Percentiles rank a stretch among this genome's conserved stretches.
Conservation (phyloP, 2,113 vertebrate species). For the Origma solitaria region DNA sequence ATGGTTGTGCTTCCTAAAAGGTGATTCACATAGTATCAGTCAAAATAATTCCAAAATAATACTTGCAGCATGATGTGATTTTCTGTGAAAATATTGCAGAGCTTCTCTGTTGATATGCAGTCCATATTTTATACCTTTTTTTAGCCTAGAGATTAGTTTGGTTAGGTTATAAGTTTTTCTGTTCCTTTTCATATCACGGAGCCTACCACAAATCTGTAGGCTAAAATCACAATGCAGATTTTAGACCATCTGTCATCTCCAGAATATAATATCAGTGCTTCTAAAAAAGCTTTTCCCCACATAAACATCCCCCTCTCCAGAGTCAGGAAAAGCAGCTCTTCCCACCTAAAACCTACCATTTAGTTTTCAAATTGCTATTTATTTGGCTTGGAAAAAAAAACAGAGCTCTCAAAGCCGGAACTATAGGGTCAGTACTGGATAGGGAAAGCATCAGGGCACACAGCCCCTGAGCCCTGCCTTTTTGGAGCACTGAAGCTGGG, state of each 20-base stretch:
- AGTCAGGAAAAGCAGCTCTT: background rate
- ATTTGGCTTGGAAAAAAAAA: background rate
- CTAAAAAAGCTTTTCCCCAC: conserved; percentile 16
- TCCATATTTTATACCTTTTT: background rate
- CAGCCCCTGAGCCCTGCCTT: background rate
- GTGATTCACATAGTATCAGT: background rate
- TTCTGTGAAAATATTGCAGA: background rate
- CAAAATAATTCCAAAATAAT: background rate
- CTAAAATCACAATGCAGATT: conserved; percentile 6
- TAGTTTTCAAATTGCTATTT: background rate
- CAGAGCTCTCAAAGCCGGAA: background rate
- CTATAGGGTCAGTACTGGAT: accelerated
- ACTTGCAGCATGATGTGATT: background rate
- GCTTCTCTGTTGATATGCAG: background rate
- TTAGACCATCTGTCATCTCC: conserved; percentile 42
- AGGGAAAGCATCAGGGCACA: background rate
- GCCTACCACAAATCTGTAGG: conserved; percentile 14
- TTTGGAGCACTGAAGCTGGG: background rate
- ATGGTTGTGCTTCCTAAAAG: background rate
- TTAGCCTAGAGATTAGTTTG: background rate
- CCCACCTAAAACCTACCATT: background rate
- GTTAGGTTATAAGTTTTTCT: background rate
- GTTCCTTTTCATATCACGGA: background rate
- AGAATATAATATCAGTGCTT: conserved; percentile 11
- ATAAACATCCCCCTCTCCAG: background rate